phyloP scores from a whole-genome alignment of 2,113 vertebrate species.

The Serinus canaria region DNA sequence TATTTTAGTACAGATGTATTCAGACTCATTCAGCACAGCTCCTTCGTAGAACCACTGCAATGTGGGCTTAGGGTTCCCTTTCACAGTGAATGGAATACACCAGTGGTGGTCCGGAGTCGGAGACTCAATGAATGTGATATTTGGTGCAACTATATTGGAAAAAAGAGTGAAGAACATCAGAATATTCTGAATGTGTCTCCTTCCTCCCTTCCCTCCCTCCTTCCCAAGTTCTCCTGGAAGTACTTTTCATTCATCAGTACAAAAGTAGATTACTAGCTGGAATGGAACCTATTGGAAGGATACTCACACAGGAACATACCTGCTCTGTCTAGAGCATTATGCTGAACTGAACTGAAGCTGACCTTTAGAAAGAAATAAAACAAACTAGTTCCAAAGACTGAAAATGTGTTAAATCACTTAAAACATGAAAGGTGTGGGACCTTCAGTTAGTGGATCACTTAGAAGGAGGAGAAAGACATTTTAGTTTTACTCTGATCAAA shows the following conservation, averaged over 20 bases:
- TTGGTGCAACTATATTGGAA: conserved; percentile 84
- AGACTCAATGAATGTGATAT: conserved; percentile 89
- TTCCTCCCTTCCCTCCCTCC: background rate
- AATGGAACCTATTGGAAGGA: background rate
- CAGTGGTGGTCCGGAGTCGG: conserved; percentile 93
- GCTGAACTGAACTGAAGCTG: background rate
- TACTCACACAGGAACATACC: background rate
- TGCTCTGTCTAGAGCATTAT: background rate
- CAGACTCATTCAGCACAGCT: conserved; percentile 78
- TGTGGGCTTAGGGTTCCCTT: conserved; percentile 87
- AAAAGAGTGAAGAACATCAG: conserved; percentile 71
- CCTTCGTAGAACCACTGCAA: conserved; percentile 86
- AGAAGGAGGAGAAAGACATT: background rate
- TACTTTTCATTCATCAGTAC: background rate
- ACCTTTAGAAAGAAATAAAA: background rate
- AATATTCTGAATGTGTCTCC: background rate
- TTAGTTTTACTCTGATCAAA: background rate
- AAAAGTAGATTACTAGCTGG: background rate
- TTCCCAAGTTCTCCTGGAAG: background rate
- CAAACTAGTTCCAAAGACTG: background rate
- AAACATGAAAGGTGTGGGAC: background rate
- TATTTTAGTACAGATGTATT: conserved; percentile 89
- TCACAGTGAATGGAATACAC: conserved; percentile 97
- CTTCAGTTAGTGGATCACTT: background rate
- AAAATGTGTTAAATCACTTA: background rate